Evolutionary conservation across 2,888 invertebrate species (phyloP).

Genomic region (Drosophila robusta): DNA sequence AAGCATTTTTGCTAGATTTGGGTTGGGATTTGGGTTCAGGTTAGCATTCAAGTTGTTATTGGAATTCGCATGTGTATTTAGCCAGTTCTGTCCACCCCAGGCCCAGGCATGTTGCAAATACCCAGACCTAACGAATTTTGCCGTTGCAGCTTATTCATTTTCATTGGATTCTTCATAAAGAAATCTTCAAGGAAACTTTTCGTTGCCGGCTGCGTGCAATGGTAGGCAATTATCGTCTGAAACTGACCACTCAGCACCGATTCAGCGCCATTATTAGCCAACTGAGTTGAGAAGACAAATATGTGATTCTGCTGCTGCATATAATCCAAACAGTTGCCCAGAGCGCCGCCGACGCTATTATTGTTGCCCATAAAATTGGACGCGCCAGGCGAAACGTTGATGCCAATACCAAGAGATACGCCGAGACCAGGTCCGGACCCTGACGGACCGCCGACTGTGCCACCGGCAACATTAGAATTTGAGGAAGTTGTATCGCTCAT

Average conservation of each 20-base stretch:
- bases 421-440: constrained; percentile 13
- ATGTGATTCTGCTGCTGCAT: constrained; percentile 99
- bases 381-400: constrained; percentile 13
- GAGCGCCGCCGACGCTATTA: constrained; percentile 18
- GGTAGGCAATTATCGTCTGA: constrained; percentile 96
- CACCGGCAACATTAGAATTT: constrained; percentile 3
- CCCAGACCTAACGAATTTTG: constrained; percentile 86
- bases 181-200: constrained; percentile 94
- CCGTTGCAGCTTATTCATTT: constrained; percentile 94
- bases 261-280: constrained; percentile 98
- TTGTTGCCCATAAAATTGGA: constrained; percentile 37
- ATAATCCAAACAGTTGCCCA: constrained; percentile 85
- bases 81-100: constrained; percentile 29
- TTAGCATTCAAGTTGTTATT: constrained; percentile 11
- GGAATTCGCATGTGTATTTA: constrained; percentile 23
- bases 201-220: constrained; percentile 97
- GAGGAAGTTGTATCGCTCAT: constrained; percentile 34
- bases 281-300: constrained; percentile 97
- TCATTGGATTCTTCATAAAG: constrained; percentile 94
- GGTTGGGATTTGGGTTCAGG: constrained; percentile 19
- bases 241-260: constrained; percentile 95
- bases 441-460: constrained; percentile 8
- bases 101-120: constrained; percentile 50
- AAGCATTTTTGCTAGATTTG: constrained; percentile 40
- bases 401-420: constrained; percentile 22